A percentile compares a stretch with the other conserved stretches of the same genome.
Conservation (phyloP, 2,797 vertebrate species). For the Otolemur crassicaudatus region DNA sequence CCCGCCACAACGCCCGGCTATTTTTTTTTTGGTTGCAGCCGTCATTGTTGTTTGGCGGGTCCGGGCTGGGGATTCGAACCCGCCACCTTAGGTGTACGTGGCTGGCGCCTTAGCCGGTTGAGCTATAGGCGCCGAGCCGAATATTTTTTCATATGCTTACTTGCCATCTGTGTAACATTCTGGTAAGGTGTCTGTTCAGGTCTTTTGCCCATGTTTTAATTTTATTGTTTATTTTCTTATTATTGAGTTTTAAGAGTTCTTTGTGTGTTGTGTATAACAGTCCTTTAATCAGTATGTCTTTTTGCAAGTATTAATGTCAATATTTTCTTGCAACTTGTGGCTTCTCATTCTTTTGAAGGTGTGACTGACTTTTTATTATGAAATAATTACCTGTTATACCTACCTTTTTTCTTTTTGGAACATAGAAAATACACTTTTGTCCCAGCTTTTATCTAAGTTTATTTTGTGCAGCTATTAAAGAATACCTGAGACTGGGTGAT, state of each 20-base stretch:
- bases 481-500: background rate
- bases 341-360: background rate
- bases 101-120: no score
- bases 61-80: no score
- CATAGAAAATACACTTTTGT: background rate
- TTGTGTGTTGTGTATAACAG: background rate
- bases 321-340: background rate
- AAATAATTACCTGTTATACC: background rate
- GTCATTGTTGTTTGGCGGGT: no score
- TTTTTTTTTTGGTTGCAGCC: no score
- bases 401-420: background rate
- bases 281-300: background rate
- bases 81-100: no score
- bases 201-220: background rate
- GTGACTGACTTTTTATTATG: background rate
- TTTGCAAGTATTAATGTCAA: background rate
- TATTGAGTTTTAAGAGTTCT: slow-evolving; percentile 28
- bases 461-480: background rate
- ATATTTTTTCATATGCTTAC: background rate
- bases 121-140: no score
- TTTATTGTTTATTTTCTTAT: slow-evolving; percentile 16
- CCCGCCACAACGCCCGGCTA: no score
- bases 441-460: background rate
- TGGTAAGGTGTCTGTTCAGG: background rate
- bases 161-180: background rate